Evolutionary conservation across 2,797 vertebrate genomes (phyloP), one percentile per base, ranked within the genome.

Genomic region (Protonibea diacanthus): DNA sequence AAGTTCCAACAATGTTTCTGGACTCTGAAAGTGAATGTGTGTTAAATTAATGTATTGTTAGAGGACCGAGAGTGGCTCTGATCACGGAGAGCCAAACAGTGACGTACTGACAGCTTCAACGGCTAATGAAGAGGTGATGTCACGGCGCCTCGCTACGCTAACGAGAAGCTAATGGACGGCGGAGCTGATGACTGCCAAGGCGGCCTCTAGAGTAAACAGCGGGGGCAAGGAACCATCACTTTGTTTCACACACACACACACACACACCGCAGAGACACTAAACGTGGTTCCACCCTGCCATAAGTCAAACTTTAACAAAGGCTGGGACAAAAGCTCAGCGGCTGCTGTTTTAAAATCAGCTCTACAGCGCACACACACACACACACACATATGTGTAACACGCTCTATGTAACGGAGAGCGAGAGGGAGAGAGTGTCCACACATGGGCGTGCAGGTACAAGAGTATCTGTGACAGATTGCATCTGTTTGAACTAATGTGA

Each of bases 141-240:
- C 87, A 91, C 80, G 17, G 71, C 1, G 70, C 58, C 42, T 5
- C n/a, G 73, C 70, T 72, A 65, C 20, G 69, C 62, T 85, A 84
- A 92, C 62, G 76, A 83, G 82, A 88, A 66, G 85, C 87, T 91
- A 86, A 89, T 86, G 80, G 85, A 86, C n/a, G 68, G 80, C 55
- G 79, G 77, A 75, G 81, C 75, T 60, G 83, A 83, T 75, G 76
- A 62, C 59, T 38, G 61, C 75, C 75, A 83, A 74, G 76, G 58
- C 20, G 45, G 82, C 21, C 82, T 83, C 78, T 72, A 68, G 73
- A 84, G 71, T 91, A 93, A 94, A 94, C 89, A 92, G 74, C 65
- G 49, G 47, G 61, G 70, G 86, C 88, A 93, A 75, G 90, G 81
- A 91, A 94, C 91, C 93, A 94, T 93, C 93, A 94, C 91, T 87